Evolutionary conservation across 2,797 vertebrate genomes (phyloP), one percentile per base, ranked within the genome.

Genomic region (Coluber constrictor): DNA sequence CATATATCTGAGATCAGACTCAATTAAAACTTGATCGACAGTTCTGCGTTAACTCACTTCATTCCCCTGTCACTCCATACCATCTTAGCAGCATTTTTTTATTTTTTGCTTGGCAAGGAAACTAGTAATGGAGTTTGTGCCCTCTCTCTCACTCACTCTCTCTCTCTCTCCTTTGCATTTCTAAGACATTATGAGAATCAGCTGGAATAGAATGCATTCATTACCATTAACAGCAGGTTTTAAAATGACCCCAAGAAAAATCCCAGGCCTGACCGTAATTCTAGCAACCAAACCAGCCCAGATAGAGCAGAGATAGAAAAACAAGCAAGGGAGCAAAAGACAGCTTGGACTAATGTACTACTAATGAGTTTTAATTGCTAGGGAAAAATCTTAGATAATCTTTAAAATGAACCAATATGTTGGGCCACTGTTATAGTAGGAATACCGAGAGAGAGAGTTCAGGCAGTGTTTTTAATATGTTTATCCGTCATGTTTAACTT

Each of bases 21-120:
- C 93, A 57, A 93, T 93, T 93, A 93, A 91, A 93, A 93, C 61
- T 32, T 63, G 90, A 93, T 86, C 86, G 90, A 93, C 93, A 93
- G 70, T 55, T 66, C 54, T 86, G 37, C 16, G 29, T 87, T 18
- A 37, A 87, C 32, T 70, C 87, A 74, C 57, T 47, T 87, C 51
- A 5, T 74, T 89, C 57, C 89, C 70, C 87, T 93, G 90, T 93
- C 87, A 91, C 93, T 93, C 55, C 27, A 37, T 63, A 8, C 57
- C 87, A 54, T 66, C 11, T 1, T 57, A 54, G 87, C 47, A 57
- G 51, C 29, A 61, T 20, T 37, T 61, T 18, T 92, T 60, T n/a
- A 7, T 92, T 43, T 27, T 56, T 63, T 23, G 32, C 37, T 86
- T 55, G 27, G 59, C 89, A 70, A 90, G 86, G 51, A 89, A 60